phyloP scores from a whole-genome alignment of 1,140 invertebrate species.

The Scaptomyza pallida region DNA sequence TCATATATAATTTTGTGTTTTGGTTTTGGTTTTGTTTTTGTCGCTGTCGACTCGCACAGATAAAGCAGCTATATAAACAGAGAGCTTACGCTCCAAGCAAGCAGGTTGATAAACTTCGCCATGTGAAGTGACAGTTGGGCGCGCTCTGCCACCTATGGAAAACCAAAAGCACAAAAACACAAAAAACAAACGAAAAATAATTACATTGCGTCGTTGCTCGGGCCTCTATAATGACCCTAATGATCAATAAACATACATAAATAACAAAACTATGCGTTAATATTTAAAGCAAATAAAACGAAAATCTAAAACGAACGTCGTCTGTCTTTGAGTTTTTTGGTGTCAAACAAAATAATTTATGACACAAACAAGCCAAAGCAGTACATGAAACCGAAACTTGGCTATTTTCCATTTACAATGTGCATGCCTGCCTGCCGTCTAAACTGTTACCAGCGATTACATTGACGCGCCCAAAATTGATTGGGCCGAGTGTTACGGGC shows the following conservation, averaged over 20 bases:
- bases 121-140: conserved; percentile 72
- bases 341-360: conserved; percentile 71
- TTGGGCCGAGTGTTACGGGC: conserved; percentile 42
- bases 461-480: conserved; percentile 71
- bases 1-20: conserved; percentile 23
- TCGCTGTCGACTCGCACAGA: conserved; percentile 38
- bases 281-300: conserved; percentile 71
- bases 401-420: conserved; percentile 6
- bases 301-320: conserved; percentile 39
- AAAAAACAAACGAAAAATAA: conserved; percentile 31
- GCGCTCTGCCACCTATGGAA: neutral
- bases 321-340: conserved; percentile 48
- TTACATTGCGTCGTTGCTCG: conserved; percentile 22
- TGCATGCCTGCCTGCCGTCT: too few relatives aligned
- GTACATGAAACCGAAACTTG: conserved; percentile 41
- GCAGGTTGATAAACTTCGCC: conserved; percentile 71
- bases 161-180: too few relatives aligned
- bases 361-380: conserved; percentile 38
- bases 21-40: conserved; percentile 12
- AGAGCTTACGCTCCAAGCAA: conserved; percentile 24
- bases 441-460: conserved; percentile 68
- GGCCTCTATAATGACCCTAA: conserved; percentile 66
- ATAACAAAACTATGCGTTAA: conserved; percentile 67
- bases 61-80: conserved; percentile 68
- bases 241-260: conserved; percentile 73